These are phyloP conservation scores for Omphaloscelis lunosa DNA, from an alignment of 2,888 invertebrate species.

Conservation along the genomic window DNA sequence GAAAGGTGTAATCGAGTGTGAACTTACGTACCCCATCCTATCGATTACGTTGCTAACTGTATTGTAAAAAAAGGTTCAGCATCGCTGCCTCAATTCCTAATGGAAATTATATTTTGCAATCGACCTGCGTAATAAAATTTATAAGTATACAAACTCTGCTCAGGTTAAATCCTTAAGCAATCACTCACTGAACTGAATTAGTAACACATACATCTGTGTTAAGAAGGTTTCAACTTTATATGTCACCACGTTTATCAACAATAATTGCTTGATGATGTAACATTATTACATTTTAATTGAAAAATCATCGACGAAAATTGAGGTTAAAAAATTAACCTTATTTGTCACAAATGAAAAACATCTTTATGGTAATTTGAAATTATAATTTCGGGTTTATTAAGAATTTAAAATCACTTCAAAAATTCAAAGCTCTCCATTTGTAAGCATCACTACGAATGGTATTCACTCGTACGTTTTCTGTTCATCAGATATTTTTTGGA, in stretches of 20 bases:
- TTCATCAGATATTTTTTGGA: background rate
- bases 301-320: no score
- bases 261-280: background rate
- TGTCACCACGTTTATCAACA: background rate
- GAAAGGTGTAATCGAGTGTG: slow-evolving; percentile 38
- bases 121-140: background rate
- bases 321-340: no score
- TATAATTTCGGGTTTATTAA: no score
- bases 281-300: background rate
- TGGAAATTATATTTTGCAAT: background rate
- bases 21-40: slow-evolving; percentile 40
- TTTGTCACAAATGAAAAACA: no score
- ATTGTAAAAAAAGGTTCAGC: no score
- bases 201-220: background rate
- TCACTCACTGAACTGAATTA: background rate
- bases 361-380: no score
- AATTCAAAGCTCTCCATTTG: no score
- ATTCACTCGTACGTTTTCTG: background rate
- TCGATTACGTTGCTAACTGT: slow-evolving; percentile 29
- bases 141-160: no score
- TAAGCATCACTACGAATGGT: background rate
- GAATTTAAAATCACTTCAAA: no score
- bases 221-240: background rate
- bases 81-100: background rate
- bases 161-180: background rate